Percentiles rank a stretch among this genome's conserved stretches.
Conservation (phyloP, 2,888 invertebrate genomes). For the Drosophila limbata region DNA sequence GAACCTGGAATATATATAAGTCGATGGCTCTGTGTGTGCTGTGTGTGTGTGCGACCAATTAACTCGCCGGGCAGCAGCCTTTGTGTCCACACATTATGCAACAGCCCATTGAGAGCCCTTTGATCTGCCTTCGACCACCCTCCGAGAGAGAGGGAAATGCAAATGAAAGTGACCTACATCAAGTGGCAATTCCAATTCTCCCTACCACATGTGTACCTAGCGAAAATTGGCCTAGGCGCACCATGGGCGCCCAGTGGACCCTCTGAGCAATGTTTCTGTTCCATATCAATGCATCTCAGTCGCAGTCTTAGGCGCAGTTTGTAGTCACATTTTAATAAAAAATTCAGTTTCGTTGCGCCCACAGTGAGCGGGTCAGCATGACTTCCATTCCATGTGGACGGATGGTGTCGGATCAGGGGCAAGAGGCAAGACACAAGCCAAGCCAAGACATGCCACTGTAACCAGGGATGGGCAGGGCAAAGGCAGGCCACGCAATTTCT, state of each 20-base stretch:
- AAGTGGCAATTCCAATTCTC: constrained; percentile 59
- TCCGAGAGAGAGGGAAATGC: constrained; percentile 49
- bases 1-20: not conserved
- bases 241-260: constrained; percentile 42
- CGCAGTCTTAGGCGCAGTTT: constrained; percentile 38
- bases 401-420: constrained; percentile 21
- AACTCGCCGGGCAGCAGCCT: constrained; percentile 53
- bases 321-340: constrained; percentile 50
- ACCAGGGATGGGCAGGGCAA: constrained; percentile 7
- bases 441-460: not conserved
- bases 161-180: constrained; percentile 80
- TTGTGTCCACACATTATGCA: constrained; percentile 75
- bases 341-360: constrained; percentile 60
- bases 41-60: constrained; percentile 46
- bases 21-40: constrained; percentile 8
- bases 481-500: constrained; percentile 56
- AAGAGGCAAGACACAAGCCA: not conserved
- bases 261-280: constrained; percentile 31
- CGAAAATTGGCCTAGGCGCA: constrained; percentile 45
- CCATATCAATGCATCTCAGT: constrained; percentile 49
- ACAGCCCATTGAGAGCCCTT: constrained; percentile 60
- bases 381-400: constrained; percentile 45
- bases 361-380: constrained; percentile 68
- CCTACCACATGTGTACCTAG: constrained; percentile 28
- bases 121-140: constrained; percentile 70